Evolutionary conservation across 2,888 invertebrate genomes (phyloP).

Genomic region (Cyclophora punctaria): DNA sequence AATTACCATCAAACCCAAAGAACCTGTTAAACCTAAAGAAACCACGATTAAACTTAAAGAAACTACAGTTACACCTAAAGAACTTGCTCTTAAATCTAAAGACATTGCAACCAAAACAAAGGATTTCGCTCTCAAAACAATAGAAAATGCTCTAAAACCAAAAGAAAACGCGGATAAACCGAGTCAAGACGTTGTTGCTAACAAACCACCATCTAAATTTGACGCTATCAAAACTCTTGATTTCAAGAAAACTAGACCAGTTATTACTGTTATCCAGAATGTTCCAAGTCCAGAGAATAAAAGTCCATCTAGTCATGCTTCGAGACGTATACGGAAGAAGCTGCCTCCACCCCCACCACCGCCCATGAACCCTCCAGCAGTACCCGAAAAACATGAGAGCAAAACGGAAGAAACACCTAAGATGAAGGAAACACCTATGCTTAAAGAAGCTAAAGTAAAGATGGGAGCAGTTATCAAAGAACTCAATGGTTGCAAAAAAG

Average conservation of each 20-base stretch:
- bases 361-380: slow-evolving; percentile 31
- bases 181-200: not conserved
- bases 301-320: slow-evolving; percentile 46
- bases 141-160: not conserved
- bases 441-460: slow-evolving; percentile 73
- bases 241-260: slow-evolving; percentile 7
- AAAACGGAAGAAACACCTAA: slow-evolving; percentile 37
- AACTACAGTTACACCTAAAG: too few species aligned
- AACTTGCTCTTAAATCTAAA: too few species aligned
- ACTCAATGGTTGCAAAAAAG: slow-evolving; percentile 57
- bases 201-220: not conserved
- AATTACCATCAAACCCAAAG: too few species aligned
- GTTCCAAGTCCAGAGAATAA: slow-evolving; percentile 33
- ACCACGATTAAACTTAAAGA: too few species aligned
- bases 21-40: too few species aligned
- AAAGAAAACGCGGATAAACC: too few species aligned
- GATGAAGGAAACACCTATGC: slow-evolving; percentile 43
- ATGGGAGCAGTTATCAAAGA: slow-evolving; percentile 78
- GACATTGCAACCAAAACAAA: not conserved
- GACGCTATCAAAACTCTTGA: not conserved
- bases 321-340: slow-evolving; percentile 55
- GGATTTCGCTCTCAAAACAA: not conserved
- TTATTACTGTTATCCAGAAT: slow-evolving; percentile 10
- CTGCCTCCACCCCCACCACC: slow-evolving; percentile 66
- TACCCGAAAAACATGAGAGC: slow-evolving; percentile 9